A percentile compares a stretch with the other conserved stretches of the same genome.
Evolutionary conservation across 2,888 invertebrate species (phyloP).

Genomic region (Pristionchus entomophagus): DNA sequence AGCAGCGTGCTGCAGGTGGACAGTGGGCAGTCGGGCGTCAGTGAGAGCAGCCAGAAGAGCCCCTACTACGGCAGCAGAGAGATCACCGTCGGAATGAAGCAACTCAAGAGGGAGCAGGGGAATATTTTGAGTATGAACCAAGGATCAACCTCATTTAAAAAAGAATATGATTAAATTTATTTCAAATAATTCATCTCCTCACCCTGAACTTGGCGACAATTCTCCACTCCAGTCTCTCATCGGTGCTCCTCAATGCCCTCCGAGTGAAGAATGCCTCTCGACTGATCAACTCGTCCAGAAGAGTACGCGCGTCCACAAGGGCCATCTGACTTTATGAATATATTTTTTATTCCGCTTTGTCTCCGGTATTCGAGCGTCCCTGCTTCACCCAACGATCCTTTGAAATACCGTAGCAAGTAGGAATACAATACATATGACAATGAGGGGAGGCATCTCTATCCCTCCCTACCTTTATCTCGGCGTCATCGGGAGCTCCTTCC

Average conservation of each 20-base stretch:
- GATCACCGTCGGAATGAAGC: slow-evolving; percentile 35
- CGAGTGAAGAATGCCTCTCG: slow-evolving; percentile 19
- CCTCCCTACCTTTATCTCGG: slow-evolving; percentile 11
- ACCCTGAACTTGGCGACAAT: slow-evolving; percentile 36
- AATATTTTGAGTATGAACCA: background rate
- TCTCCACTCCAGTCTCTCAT: slow-evolving; percentile 43
- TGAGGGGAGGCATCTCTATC: no score
- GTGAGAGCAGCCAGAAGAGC: slow-evolving; percentile 42
- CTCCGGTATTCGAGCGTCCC: no score
- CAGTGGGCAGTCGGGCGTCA: slow-evolving; percentile 24
- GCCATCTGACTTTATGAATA: background rate
- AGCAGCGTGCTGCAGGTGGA: background rate
- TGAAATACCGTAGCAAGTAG: no score
- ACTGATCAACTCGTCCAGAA: slow-evolving; percentile 17
- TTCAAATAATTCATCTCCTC: background rate
- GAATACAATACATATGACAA: no score
- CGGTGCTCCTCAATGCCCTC: background rate
- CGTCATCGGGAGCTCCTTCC: slow-evolving; percentile 10
- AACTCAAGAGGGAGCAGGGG: background rate
- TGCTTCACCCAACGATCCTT: no score
- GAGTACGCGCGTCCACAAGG: background rate
- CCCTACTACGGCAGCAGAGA: slow-evolving; percentile 19
- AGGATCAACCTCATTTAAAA: background rate
- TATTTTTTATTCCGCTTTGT: no score
- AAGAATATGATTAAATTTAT: background rate